Conservation (phyloP, 2,113 vertebrate species). For the Daboia siamensis region DNA sequence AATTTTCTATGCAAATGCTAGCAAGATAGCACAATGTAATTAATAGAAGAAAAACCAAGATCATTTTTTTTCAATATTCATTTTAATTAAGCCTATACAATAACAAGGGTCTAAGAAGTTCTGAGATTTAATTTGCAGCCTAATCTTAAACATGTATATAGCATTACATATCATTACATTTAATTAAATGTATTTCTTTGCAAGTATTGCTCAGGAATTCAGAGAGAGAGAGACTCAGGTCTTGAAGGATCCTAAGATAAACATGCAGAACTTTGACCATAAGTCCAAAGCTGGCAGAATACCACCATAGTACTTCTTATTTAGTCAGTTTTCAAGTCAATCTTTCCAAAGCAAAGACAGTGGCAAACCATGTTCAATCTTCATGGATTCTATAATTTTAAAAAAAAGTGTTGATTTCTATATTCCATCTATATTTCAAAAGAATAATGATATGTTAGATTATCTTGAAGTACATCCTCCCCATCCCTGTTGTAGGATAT, state of each 20-base stretch:
- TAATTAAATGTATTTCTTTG: slow-evolving; percentile 2
- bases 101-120: slow-evolving; percentile 59
- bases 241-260: background rate
- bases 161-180: background rate
- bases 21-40: background rate
- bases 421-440: slow-evolving; percentile 63
- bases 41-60: background rate
- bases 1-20: background rate
- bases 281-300: slow-evolving; percentile 47
- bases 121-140: slow-evolving; percentile 51
- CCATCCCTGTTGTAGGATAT: background rate
- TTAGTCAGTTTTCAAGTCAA: slow-evolving; percentile 36
- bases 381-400: slow-evolving; percentile 46
- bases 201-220: background rate
- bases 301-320: slow-evolving; percentile 43
- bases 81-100: slow-evolving; percentile 64
- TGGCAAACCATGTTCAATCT: slow-evolving; percentile 61
- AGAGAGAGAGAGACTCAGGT: background rate
- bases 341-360: slow-evolving; percentile 60
- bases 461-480: background rate
- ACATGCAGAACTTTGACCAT: slow-evolving; percentile 8
- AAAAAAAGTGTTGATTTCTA: slow-evolving; percentile 51
- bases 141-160: slow-evolving; percentile 18
- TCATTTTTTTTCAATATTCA: slow-evolving; percentile 60
- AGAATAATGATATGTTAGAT: slow-evolving; percentile 1